Evolutionary conservation across 2,888 invertebrate genomes (phyloP).

Genomic region (Stenoptilia bipunctidactyla): DNA sequence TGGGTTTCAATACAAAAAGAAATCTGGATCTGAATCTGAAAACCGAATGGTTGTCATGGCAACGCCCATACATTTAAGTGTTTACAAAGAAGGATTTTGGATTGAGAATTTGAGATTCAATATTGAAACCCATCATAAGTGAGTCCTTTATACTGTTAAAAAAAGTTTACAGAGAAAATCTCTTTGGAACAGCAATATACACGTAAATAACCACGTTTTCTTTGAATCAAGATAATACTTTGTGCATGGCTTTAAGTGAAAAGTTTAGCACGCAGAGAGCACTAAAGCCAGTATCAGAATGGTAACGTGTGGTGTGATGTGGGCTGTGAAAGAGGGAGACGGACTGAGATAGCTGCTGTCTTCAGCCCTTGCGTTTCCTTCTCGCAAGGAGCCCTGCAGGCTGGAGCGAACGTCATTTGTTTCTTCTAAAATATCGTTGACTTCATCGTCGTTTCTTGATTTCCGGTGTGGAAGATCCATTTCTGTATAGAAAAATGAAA

Average conservation of each 20-base stretch:
- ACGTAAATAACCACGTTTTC: slow-evolving; percentile 21
- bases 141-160: too few relatives aligned
- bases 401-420: slow-evolving; percentile 73
- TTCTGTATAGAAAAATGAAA: slow-evolving; percentile 37
- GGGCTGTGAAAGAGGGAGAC: slow-evolving; percentile 26
- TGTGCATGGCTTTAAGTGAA: slow-evolving; percentile 35
- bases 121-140: too few relatives aligned
- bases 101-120: too few relatives aligned
- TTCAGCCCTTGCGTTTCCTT: slow-evolving; percentile 65
- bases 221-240: slow-evolving; percentile 25
- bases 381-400: slow-evolving; percentile 75
- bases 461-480: slow-evolving; percentile 74
- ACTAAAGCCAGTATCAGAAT: slow-evolving; percentile 49
- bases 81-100: too few relatives aligned
- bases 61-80: too few relatives aligned
- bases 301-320: slow-evolving; percentile 28
- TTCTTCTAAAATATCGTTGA: slow-evolving; percentile 44
- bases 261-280: slow-evolving; percentile 48
- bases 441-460: slow-evolving; percentile 56
- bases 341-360: slow-evolving; percentile 53
- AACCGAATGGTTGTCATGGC: too few relatives aligned
- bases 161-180: slow-evolving; percentile 17
- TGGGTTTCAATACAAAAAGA: too few relatives aligned
- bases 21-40: too few relatives aligned
- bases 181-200: slow-evolving; percentile 28